Evolutionary conservation across 2,797 vertebrate genomes (phyloP).

Genomic region (Myoxocephalus aenaeus): DNA sequence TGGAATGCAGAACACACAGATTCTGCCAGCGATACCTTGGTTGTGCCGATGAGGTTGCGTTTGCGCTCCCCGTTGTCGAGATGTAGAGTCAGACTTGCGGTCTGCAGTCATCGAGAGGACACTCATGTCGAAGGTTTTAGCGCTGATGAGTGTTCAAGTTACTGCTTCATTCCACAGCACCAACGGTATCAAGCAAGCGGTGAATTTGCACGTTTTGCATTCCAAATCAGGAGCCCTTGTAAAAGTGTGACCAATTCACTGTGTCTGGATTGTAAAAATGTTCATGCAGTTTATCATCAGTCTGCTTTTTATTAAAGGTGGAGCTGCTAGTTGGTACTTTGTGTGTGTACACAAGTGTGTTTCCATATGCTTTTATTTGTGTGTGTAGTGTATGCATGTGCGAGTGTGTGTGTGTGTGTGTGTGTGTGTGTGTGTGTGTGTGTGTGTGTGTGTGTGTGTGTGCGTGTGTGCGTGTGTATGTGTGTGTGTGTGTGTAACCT

Average conservation of each 20-base stretch:
- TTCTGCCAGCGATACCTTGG: constrained; percentile 56
- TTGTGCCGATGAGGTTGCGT: constrained; percentile 59
- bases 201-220: constrained; percentile 49
- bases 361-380: constrained; percentile 51
- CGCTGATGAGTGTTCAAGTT: constrained; percentile 33
- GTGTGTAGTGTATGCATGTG: constrained; percentile 3
- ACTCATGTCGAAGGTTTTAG: constrained; percentile 30
- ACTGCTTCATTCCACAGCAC: constrained; percentile 49
- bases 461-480: constrained; percentile 26
- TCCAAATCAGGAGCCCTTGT: constrained; percentile 63
- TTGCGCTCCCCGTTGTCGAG: constrained; percentile 36
- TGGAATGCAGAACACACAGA: constrained; percentile 76
- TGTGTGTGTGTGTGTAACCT: constrained; percentile 72
- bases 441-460: constrained; percentile 58
- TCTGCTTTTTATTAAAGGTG: constrained; percentile 45
- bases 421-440: constrained; percentile 26
- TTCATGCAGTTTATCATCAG: constrained; percentile 36
- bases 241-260: constrained; percentile 58
- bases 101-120: constrained; percentile 30
- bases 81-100: constrained; percentile 32
- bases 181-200: constrained; percentile 42
- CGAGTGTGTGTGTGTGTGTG: constrained; percentile 56
- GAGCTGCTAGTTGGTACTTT: constrained; percentile 13
- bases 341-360: constrained; percentile 31
- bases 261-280: constrained; percentile 65